Percentiles rank a stretch among this genome's conserved stretches.
Evolutionary conservation across 2,797 vertebrate genomes (phyloP).

Genomic region (Darevskia mixta): DNA sequence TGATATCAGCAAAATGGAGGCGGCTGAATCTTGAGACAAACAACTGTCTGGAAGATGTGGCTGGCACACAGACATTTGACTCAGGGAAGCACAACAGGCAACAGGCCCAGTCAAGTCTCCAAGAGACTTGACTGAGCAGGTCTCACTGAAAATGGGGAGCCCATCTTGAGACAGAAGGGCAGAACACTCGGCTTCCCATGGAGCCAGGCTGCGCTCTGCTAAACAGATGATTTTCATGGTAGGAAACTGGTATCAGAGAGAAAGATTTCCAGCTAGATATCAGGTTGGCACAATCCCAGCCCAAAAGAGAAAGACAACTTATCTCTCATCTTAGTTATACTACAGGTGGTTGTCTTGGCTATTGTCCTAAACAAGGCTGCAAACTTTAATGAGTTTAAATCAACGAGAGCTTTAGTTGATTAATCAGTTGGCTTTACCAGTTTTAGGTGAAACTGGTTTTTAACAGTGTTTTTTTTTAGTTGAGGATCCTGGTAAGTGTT

Average conservation of each 20-base stretch:
- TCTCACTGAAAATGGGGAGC: constrained; percentile 19
- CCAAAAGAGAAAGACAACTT: not conserved
- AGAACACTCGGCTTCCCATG: not conserved
- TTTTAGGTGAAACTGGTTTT: not conserved
- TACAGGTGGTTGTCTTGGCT: not conserved
- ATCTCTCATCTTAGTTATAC: not conserved
- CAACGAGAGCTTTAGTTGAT: not conserved
- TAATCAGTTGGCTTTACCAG: constrained; percentile 1
- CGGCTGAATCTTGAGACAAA: not conserved
- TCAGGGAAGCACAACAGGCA: not conserved
- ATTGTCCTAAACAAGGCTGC: not conserved
- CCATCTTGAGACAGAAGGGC: not conserved
- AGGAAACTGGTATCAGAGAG: not conserved
- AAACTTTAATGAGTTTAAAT: constrained; percentile 16
- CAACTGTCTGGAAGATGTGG: not conserved
- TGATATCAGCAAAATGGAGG: constrained; percentile 7
- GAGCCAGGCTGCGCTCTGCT: not conserved
- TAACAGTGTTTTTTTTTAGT: not conserved
- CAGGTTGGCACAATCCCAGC: not conserved
- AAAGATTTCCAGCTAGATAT: not conserved
- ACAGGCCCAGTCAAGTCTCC: constrained; percentile 41
- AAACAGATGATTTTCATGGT: not conserved
- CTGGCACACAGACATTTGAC: fast-evolving
- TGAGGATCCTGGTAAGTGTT: not conserved
- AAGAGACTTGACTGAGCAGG: constrained; percentile 4